Conservation (phyloP, 2,888 invertebrate species). For the Neria commutata region DNA sequence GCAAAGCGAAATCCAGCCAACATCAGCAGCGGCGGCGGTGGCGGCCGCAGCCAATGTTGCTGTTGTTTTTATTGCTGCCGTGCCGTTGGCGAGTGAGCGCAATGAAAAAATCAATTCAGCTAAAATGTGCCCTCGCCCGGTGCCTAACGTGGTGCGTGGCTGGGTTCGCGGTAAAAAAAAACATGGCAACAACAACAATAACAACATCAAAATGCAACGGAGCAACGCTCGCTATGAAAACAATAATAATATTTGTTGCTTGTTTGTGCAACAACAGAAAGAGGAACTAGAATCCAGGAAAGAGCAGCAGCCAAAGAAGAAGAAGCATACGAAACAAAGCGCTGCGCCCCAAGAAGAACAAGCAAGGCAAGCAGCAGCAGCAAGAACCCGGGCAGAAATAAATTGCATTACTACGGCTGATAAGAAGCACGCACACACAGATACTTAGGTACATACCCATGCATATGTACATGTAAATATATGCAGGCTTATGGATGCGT, state of each 20-base stretch:
- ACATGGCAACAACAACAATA: background rate
- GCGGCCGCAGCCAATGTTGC: background rate
- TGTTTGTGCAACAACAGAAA: conserved; percentile 20
- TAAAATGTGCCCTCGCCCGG: conserved; percentile 48
- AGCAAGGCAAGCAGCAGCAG: background rate
- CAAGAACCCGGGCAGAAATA: conserved; percentile 27
- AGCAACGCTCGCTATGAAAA: conserved; percentile 19
- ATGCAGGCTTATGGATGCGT: conserved; percentile 18
- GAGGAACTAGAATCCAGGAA: background rate
- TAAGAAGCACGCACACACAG: too few relatives aligned
- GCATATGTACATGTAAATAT: conserved; percentile 18
- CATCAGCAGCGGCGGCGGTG: background rate
- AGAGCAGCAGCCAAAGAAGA: background rate
- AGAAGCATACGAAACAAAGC: background rate
- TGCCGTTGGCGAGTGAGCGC: background rate
- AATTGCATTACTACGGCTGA: conserved; percentile 47
- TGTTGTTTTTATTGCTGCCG: background rate
- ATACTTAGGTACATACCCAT: conserved; percentile 5
- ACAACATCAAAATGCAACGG: background rate
- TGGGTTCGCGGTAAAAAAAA: conserved; percentile 18
- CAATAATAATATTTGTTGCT: conserved; percentile 52
- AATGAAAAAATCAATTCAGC: conserved; percentile 56
- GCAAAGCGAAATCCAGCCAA: background rate
- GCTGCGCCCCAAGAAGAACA: background rate
- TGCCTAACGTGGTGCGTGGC: too few relatives aligned